Evolutionary conservation across 2,113 vertebrate species (phyloP).

Genomic region (Okapia johnstoni): DNA sequence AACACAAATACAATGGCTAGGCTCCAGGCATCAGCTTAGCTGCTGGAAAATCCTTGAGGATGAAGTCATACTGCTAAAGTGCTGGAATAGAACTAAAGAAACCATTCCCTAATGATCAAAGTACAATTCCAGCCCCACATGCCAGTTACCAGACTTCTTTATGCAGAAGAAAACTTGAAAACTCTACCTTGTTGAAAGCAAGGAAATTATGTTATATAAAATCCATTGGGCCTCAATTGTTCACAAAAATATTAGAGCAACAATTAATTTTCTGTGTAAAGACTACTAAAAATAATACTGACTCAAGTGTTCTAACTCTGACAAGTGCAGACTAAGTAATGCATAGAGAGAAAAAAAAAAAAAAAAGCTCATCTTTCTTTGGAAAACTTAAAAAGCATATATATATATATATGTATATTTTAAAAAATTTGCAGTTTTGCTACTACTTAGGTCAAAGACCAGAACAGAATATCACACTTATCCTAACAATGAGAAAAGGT

Average conservation of each 20-base stretch:
- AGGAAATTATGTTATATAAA: background rate
- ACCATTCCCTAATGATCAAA: background rate
- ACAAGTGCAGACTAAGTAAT: background rate
- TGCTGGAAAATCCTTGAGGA: background rate
- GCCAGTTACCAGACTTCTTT: background rate
- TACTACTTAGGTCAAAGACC: background rate
- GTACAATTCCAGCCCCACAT: background rate
- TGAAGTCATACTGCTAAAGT: background rate
- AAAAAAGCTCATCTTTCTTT: background rate
- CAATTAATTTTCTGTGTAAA: background rate
- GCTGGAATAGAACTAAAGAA: background rate
- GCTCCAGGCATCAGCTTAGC: background rate
- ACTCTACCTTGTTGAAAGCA: background rate
- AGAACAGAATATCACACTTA: background rate
- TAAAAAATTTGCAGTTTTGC: background rate
- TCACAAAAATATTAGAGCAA: background rate
- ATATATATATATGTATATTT: background rate
- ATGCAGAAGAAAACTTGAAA: background rate
- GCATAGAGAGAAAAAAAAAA: background rate
- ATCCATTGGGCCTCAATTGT: background rate
- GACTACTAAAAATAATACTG: background rate
- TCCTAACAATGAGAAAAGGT: background rate
- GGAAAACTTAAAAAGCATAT: background rate
- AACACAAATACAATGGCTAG: background rate
- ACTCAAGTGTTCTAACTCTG: background rate